Evolutionary conservation across 2,113 vertebrate species (phyloP).

Genomic region (Nycticorax nycticorax): DNA sequence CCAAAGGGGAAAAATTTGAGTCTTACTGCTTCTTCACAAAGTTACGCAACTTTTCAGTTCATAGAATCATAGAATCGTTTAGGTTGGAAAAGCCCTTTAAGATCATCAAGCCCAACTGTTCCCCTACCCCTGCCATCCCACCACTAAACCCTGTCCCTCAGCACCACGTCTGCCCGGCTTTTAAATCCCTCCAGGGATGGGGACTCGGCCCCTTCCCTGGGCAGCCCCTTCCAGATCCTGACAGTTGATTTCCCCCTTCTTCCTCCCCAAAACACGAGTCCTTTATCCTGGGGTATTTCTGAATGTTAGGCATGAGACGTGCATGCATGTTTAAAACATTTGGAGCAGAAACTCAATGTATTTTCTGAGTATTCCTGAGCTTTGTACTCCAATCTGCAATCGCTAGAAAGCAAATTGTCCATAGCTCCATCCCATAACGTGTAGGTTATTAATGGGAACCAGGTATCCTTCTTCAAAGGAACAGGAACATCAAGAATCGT

Average conservation of each 20-base stretch:
- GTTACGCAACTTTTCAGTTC: neutral
- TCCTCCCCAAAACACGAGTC: neutral
- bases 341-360: neutral
- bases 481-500: neutral
- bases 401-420: slow-evolving; percentile 54
- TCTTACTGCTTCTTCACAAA: neutral
- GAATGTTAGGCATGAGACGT: neutral
- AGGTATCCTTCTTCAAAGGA: slow-evolving; percentile 62
- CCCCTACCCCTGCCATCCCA: too few species aligned
- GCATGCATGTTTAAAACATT: neutral
- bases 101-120: too few species aligned
- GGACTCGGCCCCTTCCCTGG: too few species aligned
- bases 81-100: too few species aligned
- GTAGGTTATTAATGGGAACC: slow-evolving; percentile 58
- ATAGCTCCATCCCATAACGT: neutral
- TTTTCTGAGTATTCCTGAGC: slow-evolving; percentile 17
- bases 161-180: too few species aligned
- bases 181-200: too few species aligned
- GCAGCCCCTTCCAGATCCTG: too few species aligned
- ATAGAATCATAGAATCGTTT: too few species aligned
- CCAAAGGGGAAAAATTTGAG: neutral
- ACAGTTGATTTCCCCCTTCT: neutral
- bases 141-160: too few species aligned
- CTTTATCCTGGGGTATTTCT: neutral
- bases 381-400: slow-evolving; percentile 55